Evolutionary conservation across 2,888 invertebrate species (phyloP).

Genomic region (Venusia cambrica): DNA sequence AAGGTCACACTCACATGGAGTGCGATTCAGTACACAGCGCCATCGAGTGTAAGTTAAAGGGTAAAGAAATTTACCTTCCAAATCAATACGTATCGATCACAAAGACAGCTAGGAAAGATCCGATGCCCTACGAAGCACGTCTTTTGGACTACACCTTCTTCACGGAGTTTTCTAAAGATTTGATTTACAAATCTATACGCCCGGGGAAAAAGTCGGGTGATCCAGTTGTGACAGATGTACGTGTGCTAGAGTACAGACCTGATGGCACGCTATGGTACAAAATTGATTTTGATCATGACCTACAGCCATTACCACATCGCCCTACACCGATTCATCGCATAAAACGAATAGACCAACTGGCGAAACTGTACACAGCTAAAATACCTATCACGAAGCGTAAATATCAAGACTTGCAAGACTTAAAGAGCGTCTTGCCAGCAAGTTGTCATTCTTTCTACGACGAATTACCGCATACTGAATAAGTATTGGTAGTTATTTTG

Average conservation of each 20-base stretch:
- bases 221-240: no score
- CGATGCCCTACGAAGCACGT: slow-evolving; percentile 1
- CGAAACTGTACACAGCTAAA: slow-evolving; percentile 16
- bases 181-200: slow-evolving; percentile 16
- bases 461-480: slow-evolving; percentile 12
- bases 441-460: slow-evolving; percentile 18
- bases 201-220: slow-evolving; percentile 3
- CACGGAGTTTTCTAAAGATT: slow-evolving; percentile 14
- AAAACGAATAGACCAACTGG: slow-evolving; percentile 9
- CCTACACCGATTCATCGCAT: slow-evolving; percentile 15
- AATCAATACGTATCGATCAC: slow-evolving; percentile 5
- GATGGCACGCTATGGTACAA: slow-evolving; percentile 4
- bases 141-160: slow-evolving; percentile 7
- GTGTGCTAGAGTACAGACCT: slow-evolving; percentile 5
- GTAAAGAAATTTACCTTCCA: slow-evolving; percentile 16
- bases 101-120: slow-evolving; percentile 4
- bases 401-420: slow-evolving; percentile 17
- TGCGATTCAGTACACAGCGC: slow-evolving; percentile 23
- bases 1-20: slow-evolving; percentile 27
- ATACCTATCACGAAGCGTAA: slow-evolving; percentile 16
- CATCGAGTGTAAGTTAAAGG: slow-evolving; percentile 21
- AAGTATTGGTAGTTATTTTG: no score
- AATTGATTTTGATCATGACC: slow-evolving; percentile 7
- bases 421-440: slow-evolving; percentile 14
- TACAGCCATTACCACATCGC: slow-evolving; percentile 16